These are phyloP conservation scores for Lethenteron reissneri DNA, from an alignment of 2,113 vertebrate genomes.

Conservation along the genomic window DNA sequence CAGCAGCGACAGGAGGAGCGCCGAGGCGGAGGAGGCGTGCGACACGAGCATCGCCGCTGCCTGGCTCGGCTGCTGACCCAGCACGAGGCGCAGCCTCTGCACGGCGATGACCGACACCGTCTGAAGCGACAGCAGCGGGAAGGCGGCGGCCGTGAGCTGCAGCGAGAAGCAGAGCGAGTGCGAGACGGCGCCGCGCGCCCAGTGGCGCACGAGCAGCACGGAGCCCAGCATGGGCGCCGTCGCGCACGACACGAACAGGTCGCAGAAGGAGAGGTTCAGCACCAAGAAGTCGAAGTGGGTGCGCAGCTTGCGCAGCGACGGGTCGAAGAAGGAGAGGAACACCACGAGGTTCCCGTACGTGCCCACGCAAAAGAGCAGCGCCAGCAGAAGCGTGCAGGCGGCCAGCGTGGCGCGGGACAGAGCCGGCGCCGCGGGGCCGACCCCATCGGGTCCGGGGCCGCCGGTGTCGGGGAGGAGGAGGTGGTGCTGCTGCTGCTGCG, in stretches of 20 bases:
- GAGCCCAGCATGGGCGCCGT: conserved; percentile 28
- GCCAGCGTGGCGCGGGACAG: conserved; percentile 52
- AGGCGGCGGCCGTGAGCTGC: conserved; percentile 66
- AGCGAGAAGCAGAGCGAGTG: conserved; percentile 73
- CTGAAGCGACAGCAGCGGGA: conserved; percentile 90
- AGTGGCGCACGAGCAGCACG: conserved; percentile 17
- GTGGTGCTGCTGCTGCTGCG: conserved; percentile 14
- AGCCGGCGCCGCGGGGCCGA: conserved; percentile 18
- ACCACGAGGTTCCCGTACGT: conserved; percentile 83
- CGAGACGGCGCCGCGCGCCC: conserved; percentile 34
- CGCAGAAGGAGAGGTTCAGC: conserved; percentile 83
- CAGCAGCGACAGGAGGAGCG: conserved; percentile 45
- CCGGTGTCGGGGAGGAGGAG: conserved; percentile 9
- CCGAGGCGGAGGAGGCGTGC: conserved; percentile 47
- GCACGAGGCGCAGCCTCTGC: conserved; percentile 65
- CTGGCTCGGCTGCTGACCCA: conserved; percentile 46
- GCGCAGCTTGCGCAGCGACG: conserved; percentile 72
- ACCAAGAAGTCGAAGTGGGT: conserved; percentile 96
- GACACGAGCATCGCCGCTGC: no score
- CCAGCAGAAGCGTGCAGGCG: conserved; percentile 49
- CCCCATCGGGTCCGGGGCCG: conserved; percentile 20
- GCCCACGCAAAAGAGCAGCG: conserved; percentile 62
- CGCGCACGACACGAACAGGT: conserved; percentile 74
- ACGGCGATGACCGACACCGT: conserved; percentile 74
- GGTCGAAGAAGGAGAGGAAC: conserved; percentile 83